Conservation (phyloP, 2,888 invertebrate genomes). For the Prosopocoilus inquinatus region DNA sequence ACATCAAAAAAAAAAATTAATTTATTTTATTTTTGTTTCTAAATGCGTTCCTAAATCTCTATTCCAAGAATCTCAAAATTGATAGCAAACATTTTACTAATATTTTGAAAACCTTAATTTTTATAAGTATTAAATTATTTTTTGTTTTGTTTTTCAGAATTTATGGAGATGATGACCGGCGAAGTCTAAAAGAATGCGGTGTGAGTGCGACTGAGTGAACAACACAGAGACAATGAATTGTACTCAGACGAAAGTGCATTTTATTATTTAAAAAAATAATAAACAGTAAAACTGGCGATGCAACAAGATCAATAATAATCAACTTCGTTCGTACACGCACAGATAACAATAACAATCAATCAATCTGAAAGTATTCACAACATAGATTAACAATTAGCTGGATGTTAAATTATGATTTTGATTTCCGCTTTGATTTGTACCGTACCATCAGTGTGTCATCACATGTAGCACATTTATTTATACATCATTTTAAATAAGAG, state of each 20-base stretch:
- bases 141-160: constrained; percentile 67
- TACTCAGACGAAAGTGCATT: constrained; percentile 16
- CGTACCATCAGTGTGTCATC: constrained; percentile 12
- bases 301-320: neutral
- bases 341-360: neutral
- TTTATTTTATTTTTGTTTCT: no score
- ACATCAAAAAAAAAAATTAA: no score
- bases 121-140: no score
- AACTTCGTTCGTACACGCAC: neutral
- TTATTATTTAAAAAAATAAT: constrained; percentile 16
- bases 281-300: constrained; percentile 4
- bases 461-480: neutral
- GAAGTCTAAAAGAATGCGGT: constrained; percentile 61
- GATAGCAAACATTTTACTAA: no score
- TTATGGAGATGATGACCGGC: constrained; percentile 96
- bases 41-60: no score
- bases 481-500: neutral
- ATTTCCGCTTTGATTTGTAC: constrained; percentile 13
- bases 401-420: neutral
- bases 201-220: neutral
- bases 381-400: no score
- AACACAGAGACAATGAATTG: constrained; percentile 1
- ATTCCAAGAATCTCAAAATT: no score
- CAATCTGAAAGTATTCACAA: no score
- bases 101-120: no score